These are phyloP conservation scores for Raja brachyura DNA, from an alignment of 2,113 vertebrate genomes.

Conservation along the genomic window DNA sequence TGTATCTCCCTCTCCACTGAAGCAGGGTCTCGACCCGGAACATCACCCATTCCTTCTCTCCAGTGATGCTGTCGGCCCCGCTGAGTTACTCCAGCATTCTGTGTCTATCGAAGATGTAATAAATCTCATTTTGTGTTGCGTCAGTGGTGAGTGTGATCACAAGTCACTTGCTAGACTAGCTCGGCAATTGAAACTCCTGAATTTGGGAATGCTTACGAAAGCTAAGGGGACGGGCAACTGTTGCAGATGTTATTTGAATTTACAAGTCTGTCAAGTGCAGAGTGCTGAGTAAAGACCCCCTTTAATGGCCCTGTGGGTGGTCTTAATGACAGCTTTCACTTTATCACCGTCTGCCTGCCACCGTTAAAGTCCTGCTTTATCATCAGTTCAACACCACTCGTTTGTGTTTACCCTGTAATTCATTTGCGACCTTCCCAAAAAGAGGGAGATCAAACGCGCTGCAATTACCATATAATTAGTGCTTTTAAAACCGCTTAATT, in stretches of 20 bases:
- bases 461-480: constrained; percentile 32
- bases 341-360: not conserved
- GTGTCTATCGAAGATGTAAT: too few species aligned
- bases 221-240: not conserved
- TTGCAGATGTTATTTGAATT: not conserved
- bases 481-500: constrained; percentile 31
- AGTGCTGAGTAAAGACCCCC: not conserved
- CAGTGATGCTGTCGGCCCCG: too few species aligned
- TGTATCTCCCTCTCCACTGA: too few species aligned
- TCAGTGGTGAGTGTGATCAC: too few species aligned
- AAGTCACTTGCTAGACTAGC: too few species aligned
- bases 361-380: not conserved
- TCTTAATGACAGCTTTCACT: not conserved
- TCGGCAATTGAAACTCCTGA: too few species aligned
- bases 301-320: constrained; percentile 19
- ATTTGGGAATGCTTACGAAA: too few species aligned
- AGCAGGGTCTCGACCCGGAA: too few species aligned
- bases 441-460: constrained; percentile 28
- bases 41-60: too few species aligned
- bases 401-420: constrained; percentile 25
- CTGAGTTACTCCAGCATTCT: too few species aligned
- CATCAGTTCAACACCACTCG: constrained; percentile 8
- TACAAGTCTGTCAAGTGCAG: not conserved
- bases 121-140: too few species aligned
- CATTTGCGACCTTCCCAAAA: not conserved